These are phyloP conservation scores for Dinoponera quadriceps DNA, from an alignment of 1,140 invertebrate species.

Conservation along the genomic window DNA sequence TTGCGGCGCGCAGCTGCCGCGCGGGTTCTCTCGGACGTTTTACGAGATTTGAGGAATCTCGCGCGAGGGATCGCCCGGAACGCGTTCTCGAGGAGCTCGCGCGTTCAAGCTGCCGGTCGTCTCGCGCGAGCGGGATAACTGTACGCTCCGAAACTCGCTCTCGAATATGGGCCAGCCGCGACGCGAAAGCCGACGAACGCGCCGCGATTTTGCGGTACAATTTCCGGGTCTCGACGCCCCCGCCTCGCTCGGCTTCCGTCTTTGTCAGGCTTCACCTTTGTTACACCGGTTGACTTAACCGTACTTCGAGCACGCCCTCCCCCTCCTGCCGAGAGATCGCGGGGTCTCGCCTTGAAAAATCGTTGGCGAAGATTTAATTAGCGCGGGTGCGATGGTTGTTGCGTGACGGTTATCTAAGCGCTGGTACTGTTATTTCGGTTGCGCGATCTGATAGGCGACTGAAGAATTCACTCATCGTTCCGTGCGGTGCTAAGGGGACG, in stretches of 20 bases:
- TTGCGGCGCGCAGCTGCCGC: conserved; percentile 30
- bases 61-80: conserved; percentile 28
- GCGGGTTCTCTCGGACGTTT: conserved; percentile 4
- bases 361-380: background rate
- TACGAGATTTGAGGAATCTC: conserved; percentile 62
- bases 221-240: conserved; percentile 45
- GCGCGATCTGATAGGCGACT: no score
- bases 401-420: no score
- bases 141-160: conserved; percentile 57
- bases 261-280: conserved; percentile 15
- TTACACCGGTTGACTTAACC: conserved; percentile 36
- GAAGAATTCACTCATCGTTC: no score
- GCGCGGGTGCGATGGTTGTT: background rate
- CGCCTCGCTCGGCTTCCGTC: background rate
- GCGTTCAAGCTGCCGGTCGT: conserved; percentile 5
- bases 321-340: background rate
- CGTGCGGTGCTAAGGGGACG: no score
- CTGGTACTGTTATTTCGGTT: no score
- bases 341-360: background rate
- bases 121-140: conserved; percentile 59
- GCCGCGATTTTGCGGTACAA: conserved; percentile 29
- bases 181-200: background rate
- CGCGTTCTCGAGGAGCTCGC: background rate
- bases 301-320: background rate
- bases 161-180: conserved; percentile 59